Percentiles rank a stretch among this genome's conserved stretches.
Conservation (phyloP, 2,888 invertebrate genomes). For the Ornithoptera priamus region DNA sequence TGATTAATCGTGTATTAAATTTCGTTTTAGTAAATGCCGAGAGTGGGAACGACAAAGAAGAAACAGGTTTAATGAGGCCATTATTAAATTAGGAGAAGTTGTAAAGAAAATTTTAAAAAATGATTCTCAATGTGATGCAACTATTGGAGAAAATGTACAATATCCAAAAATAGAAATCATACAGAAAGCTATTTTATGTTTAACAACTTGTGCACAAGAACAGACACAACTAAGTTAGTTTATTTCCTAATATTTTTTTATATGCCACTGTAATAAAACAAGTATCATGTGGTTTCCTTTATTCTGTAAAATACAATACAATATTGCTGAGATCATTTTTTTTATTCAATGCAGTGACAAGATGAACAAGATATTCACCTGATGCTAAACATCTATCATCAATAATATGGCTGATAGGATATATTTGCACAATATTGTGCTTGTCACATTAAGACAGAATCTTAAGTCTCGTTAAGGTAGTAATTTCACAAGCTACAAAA, state of each 20-base stretch:
- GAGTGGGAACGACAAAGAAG: conserved; percentile 86
- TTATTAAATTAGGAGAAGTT: conserved; percentile 62
- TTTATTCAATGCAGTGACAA: too few species aligned
- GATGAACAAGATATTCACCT: too few species aligned
- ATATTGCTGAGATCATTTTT: too few species aligned
- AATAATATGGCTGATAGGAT: too few species aligned
- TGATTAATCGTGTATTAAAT: too few species aligned
- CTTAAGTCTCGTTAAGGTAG: too few species aligned
- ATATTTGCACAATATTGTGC: too few species aligned
- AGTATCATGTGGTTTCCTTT: too few species aligned
- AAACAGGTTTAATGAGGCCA: conserved; percentile 81
- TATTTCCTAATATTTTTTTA: background rate
- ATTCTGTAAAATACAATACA: too few species aligned
- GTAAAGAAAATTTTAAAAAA: conserved; percentile 54
- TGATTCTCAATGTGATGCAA: conserved; percentile 43
- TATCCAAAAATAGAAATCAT: conserved; percentile 71
- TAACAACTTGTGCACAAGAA: conserved; percentile 57
- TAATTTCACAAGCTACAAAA: too few species aligned
- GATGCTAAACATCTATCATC: too few species aligned
- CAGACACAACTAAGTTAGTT: conserved; percentile 67
- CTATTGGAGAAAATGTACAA: conserved; percentile 53
- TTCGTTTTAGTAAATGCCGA: conserved; percentile 77
- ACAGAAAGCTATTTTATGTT: conserved; percentile 65
- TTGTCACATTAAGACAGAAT: too few species aligned
- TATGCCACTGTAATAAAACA: background rate